phyloP scores from a whole-genome alignment of 2,113 vertebrate species.

The Pterophyllum scalare region DNA sequence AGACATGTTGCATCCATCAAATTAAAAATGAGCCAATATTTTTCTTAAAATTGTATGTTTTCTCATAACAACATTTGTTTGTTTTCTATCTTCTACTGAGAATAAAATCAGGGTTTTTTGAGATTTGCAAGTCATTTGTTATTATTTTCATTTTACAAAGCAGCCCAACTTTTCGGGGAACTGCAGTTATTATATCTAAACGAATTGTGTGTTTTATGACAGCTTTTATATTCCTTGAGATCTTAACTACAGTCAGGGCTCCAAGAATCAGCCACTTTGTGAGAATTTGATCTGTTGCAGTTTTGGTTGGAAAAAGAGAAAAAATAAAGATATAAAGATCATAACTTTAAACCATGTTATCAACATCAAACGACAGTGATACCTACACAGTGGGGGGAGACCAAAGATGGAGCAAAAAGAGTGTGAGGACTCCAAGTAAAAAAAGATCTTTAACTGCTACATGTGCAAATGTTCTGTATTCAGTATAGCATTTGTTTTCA shows the following conservation, averaged over 20 bases:
- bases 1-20: too few relatives aligned
- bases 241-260: neutral
- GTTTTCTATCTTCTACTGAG: too few relatives aligned
- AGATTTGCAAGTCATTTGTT: too few relatives aligned
- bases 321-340: neutral
- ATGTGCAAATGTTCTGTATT: neutral
- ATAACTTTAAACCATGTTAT: neutral
- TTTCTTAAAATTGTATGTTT: too few relatives aligned
- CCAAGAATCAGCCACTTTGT: neutral
- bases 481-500: neutral
- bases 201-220: neutral
- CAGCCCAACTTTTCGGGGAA: too few relatives aligned
- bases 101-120: too few relatives aligned
- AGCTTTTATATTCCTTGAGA: neutral
- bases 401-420: neutral
- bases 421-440: neutral
- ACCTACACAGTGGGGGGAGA: neutral
- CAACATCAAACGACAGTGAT: neutral
- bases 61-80: too few relatives aligned
- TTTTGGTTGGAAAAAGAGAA: fast-evolving
- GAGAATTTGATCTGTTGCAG: neutral
- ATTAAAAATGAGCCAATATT: too few relatives aligned
- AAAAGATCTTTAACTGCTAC: neutral
- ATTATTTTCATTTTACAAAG: too few relatives aligned
- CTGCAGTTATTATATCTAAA: neutral